phyloP scores from a whole-genome alignment of 2,113 vertebrate genomes.

The Bungarus multicinctus region DNA sequence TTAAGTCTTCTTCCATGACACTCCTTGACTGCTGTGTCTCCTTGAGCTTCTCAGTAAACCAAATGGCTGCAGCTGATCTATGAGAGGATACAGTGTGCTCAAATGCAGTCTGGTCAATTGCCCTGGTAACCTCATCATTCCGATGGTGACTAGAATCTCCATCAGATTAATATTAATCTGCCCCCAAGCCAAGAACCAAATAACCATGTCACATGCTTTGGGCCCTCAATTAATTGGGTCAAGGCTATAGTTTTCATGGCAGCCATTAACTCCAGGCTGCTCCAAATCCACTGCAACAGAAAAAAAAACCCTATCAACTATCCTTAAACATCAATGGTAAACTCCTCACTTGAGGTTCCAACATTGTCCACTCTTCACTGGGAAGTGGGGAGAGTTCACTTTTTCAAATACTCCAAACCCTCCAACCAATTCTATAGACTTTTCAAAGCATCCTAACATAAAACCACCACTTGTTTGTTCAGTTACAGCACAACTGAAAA shows the following conservation, averaged over 20 bases:
- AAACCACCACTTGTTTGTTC: neutral
- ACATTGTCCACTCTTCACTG: neutral
- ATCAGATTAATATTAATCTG: neutral
- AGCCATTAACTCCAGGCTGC: neutral
- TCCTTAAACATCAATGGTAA: neutral
- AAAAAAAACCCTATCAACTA: neutral
- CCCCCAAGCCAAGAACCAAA: neutral
- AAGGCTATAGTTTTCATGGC: neutral
- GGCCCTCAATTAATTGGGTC: neutral
- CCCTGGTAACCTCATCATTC: neutral
- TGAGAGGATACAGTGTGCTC: neutral
- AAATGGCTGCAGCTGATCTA: neutral
- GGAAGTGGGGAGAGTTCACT: neutral
- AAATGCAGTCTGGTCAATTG: neutral
- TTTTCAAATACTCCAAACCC: neutral
- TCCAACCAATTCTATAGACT: neutral
- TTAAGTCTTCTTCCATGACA: neutral
- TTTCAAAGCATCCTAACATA: neutral
- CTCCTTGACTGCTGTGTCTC: neutral
- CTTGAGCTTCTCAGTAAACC: neutral
- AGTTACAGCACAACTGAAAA: neutral
- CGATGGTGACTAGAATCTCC: neutral
- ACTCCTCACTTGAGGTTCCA: neutral
- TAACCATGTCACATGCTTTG: neutral
- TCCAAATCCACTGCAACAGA: neutral